Percentiles rank a stretch among this genome's conserved stretches.
Conservation (phyloP, 2,113 vertebrate genomes). For the Nanger granti region DNA sequence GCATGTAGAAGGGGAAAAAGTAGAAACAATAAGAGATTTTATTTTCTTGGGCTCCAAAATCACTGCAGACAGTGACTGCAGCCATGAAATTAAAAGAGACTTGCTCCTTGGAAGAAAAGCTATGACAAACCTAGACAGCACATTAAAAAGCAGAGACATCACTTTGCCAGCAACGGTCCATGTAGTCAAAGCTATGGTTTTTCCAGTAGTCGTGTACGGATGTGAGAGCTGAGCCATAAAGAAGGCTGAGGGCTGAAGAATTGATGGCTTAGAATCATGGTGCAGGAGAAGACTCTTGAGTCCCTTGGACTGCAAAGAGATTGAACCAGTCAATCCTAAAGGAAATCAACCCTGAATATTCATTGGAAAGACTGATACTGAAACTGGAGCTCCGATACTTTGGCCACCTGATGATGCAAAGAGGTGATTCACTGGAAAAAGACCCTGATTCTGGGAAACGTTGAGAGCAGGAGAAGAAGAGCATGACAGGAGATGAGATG, state of each 20-base stretch:
- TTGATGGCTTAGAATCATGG: not conserved
- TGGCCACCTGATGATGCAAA: not conserved
- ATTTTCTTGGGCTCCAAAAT: not conserved
- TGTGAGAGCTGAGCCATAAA: not conserved
- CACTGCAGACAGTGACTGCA: not conserved
- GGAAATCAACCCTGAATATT: not conserved
- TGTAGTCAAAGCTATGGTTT: not conserved
- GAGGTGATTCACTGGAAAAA: not conserved
- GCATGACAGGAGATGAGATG: not conserved
- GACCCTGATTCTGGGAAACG: not conserved
- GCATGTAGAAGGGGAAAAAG: not conserved
- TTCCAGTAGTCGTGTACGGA: not conserved
- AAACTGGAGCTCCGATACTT: not conserved
- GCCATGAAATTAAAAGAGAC: not conserved
- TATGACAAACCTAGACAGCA: not conserved
- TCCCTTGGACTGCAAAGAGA: not conserved
- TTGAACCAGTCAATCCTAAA: not conserved
- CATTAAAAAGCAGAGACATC: not conserved
- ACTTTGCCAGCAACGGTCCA: not conserved
- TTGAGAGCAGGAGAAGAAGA: not conserved
- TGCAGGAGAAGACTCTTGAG: not conserved
- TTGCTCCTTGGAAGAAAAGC: not conserved
- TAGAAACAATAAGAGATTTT: not conserved
- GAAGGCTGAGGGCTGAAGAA: not conserved
- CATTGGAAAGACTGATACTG: not conserved